A percentile compares a stretch with the other conserved stretches of the same genome.
Evolutionary conservation across 30 jellyfish, hydroid and myxozoan species (phyloP).

Genomic region (Mastigias papua): DNA sequence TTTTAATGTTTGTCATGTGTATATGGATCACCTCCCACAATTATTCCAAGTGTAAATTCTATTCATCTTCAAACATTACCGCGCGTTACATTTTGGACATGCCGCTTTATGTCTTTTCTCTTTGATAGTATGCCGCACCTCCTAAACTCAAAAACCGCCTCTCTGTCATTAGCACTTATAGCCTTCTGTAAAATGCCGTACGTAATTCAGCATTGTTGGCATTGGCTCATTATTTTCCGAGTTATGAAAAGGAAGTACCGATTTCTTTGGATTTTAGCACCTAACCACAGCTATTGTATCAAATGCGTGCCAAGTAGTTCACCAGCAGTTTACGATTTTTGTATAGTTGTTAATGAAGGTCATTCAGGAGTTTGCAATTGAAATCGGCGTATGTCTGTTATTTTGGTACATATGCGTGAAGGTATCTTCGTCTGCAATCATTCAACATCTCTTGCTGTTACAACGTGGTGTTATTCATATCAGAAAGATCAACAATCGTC

Average conservation of each 20-base stretch:
- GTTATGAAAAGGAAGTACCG: conserved; percentile 47
- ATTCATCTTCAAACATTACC: conserved; percentile 20
- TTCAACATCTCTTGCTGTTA: neutral
- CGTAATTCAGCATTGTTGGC: neutral
- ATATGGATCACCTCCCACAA: conserved; percentile 38
- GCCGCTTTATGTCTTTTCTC: neutral
- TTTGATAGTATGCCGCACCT: conserved; percentile 6
- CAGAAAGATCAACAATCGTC: neutral
- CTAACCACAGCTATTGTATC: conserved; percentile 3
- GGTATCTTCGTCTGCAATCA: neutral
- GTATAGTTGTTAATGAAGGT: conserved; percentile 19
- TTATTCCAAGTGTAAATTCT: conserved; percentile 19
- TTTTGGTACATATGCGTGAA: conserved; percentile 14
- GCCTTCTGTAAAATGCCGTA: conserved; percentile 18
- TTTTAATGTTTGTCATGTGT: neutral
- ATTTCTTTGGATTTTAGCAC: conserved; percentile 22
- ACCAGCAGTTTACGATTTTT: conserved; percentile 6
- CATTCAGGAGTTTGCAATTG: neutral
- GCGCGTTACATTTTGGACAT: conserved; percentile 11
- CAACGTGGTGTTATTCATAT: neutral
- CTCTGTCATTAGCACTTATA: conserved; percentile 53
- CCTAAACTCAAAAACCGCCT: conserved; percentile 26
- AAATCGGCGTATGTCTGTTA: conserved; percentile 14
- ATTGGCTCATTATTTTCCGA: conserved; percentile 25
- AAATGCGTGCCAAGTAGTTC: neutral